phyloP scores from a whole-genome alignment of 1,140 invertebrate species.

The Zaprionus taronus region DNA sequence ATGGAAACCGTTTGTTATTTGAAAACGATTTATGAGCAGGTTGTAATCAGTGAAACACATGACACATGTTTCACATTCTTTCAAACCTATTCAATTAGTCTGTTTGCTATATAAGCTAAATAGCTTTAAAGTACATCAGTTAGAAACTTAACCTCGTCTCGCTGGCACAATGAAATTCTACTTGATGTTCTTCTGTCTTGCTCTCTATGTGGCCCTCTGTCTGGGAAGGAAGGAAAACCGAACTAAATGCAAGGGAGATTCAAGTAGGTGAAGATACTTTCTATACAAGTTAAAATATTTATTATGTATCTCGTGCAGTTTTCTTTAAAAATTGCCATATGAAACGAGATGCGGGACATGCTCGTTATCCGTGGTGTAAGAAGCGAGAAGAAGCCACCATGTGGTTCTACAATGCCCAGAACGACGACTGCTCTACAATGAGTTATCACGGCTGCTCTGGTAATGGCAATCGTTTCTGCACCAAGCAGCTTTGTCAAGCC shows the following conservation, averaged over 20 bases:
- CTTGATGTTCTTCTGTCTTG: background rate
- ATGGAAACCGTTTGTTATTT: background rate
- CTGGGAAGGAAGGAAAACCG: too few species aligned
- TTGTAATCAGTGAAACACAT: background rate
- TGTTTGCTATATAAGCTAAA: slow-evolving; percentile 15
- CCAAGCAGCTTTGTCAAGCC: background rate
- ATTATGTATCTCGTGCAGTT: too few species aligned
- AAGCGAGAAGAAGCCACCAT: background rate
- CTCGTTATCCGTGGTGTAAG: background rate
- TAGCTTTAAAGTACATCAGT: background rate
- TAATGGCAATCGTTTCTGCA: background rate
- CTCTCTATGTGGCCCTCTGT: too few species aligned
- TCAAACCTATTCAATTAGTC: background rate
- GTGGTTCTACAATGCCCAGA: background rate
- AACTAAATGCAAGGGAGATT: slow-evolving; percentile 3
- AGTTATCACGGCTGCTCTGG: background rate
- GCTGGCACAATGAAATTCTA: background rate
- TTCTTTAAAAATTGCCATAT: too few species aligned
- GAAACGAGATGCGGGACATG: slow-evolving; percentile 7
- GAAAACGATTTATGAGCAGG: background rate
- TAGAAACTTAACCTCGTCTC: too few species aligned
- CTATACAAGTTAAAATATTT: background rate
- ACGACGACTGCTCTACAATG: background rate
- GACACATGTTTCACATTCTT: background rate
- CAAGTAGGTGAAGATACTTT: slow-evolving; percentile 1